Percentiles rank a stretch among this genome's conserved stretches.
Evolutionary conservation across 1,140 invertebrate genomes (phyloP).

Genomic region (Latrodectus geometricus): DNA sequence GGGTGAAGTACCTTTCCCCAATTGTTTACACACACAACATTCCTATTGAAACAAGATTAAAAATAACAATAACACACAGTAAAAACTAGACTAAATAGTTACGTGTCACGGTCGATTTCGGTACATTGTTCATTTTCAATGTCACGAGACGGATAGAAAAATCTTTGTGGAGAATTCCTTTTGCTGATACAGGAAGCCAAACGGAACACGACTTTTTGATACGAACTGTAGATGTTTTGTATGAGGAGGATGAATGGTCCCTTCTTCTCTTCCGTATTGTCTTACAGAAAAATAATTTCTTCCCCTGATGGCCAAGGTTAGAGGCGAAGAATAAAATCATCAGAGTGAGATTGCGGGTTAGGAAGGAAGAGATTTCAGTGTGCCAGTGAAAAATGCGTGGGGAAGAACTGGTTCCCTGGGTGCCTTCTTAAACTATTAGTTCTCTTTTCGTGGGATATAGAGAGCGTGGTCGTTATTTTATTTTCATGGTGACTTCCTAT

Average conservation of each 20-base stretch:
- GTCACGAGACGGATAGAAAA: neutral
- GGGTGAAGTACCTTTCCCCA: too few species aligned
- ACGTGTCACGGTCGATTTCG: neutral
- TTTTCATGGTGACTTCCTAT: neutral
- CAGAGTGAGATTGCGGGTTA: neutral
- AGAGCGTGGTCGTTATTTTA: neutral
- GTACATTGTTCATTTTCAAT: slow-evolving; percentile 11
- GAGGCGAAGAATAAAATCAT: too few species aligned
- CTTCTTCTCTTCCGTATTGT: slow-evolving; percentile 8
- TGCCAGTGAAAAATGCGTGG: neutral
- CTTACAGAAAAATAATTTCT: neutral
- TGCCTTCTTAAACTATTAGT: neutral
- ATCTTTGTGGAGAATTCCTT: neutral
- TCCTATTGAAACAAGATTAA: too few species aligned
- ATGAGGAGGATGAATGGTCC: too few species aligned
- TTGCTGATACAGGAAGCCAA: neutral
- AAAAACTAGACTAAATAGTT: neutral
- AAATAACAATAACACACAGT: too few species aligned
- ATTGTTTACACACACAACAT: too few species aligned
- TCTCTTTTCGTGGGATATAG: neutral
- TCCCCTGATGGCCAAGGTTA: slow-evolving; percentile 12
- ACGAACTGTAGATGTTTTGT: neutral
- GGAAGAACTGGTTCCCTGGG: slow-evolving; percentile 18
- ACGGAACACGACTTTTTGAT: neutral
- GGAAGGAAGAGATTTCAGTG: neutral